phyloP scores from a whole-genome alignment of 2,888 invertebrate genomes.

The Catocala sponsa region DNA sequence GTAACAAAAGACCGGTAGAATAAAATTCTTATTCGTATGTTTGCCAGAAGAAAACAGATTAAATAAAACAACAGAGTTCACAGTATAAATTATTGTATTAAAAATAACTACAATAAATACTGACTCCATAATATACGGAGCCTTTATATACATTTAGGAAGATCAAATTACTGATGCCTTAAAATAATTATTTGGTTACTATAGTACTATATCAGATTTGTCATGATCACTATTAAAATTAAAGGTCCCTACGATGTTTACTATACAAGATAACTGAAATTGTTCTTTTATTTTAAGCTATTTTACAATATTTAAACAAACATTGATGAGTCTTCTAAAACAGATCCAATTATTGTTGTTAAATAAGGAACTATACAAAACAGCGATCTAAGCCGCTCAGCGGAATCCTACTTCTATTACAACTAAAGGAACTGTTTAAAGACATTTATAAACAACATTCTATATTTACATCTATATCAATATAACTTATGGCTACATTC shows the following conservation, averaged over 20 bases:
- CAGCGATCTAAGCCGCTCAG: conserved; percentile 37
- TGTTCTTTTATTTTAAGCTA: conserved; percentile 39
- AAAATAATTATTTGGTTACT: conserved; percentile 70
- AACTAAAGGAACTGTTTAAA: conserved; percentile 73
- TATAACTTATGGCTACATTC: conserved; percentile 74
- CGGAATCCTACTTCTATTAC: conserved; percentile 57
- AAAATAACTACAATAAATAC: conserved; percentile 80
- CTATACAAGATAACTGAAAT: conserved; percentile 24
- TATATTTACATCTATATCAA: conserved; percentile 64
- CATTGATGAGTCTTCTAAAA: conserved; percentile 41
- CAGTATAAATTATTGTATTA: conserved; percentile 64
- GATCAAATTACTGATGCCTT: conserved; percentile 57
- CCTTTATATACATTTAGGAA: conserved; percentile 47
- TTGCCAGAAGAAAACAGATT: conserved; percentile 2
- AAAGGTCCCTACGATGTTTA: conserved; percentile 25
- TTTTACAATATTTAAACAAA: conserved; percentile 21
- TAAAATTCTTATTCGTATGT: too few relatives aligned
- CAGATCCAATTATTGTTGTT: conserved; percentile 43
- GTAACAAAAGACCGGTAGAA: too few relatives aligned
- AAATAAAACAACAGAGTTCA: conserved; percentile 41
- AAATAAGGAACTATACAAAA: conserved; percentile 40
- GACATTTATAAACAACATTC: conserved; percentile 52
- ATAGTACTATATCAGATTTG: conserved; percentile 68
- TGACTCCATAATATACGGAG: conserved; percentile 83
- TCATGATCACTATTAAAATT: conserved; percentile 71